Percentiles rank a stretch among this genome's conserved stretches.
Conservation (phyloP, 2,113 vertebrate genomes). For the Mirza zaza region DNA sequence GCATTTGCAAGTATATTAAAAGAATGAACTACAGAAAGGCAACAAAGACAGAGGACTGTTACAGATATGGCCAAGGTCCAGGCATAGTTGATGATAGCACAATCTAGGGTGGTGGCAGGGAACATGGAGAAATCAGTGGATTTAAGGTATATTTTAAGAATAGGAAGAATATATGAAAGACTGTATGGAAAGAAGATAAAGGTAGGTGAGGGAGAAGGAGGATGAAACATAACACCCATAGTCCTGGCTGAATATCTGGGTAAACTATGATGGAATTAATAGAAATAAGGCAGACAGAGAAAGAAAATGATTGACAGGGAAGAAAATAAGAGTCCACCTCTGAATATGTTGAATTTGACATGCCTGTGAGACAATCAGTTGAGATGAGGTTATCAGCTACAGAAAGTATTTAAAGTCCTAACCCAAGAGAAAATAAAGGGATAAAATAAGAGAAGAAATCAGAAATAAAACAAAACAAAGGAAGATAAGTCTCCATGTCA, state of each 20-base stretch:
- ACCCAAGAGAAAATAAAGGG: background rate
- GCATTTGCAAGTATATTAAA: slow-evolving; percentile 15
- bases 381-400: background rate
- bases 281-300: background rate
- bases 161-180: background rate
- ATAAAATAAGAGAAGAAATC: background rate
- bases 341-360: background rate
- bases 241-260: background rate
- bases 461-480: background rate
- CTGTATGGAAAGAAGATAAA: background rate
- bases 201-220: background rate
- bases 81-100: background rate
- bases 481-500: background rate
- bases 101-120: background rate
- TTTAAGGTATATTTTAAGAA: background rate
- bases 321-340: background rate
- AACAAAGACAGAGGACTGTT: background rate
- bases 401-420: background rate
- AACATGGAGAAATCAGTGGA: background rate
- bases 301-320: background rate
- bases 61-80: background rate
- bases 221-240: background rate
- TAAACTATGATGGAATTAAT: background rate
- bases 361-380: background rate
- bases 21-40: background rate